Percentiles rank a stretch among this genome's conserved stretches.
These are phyloP conservation scores for Ellobius talpinus DNA, from an alignment of 2,113 vertebrate species.

Conservation along the genomic window DNA sequence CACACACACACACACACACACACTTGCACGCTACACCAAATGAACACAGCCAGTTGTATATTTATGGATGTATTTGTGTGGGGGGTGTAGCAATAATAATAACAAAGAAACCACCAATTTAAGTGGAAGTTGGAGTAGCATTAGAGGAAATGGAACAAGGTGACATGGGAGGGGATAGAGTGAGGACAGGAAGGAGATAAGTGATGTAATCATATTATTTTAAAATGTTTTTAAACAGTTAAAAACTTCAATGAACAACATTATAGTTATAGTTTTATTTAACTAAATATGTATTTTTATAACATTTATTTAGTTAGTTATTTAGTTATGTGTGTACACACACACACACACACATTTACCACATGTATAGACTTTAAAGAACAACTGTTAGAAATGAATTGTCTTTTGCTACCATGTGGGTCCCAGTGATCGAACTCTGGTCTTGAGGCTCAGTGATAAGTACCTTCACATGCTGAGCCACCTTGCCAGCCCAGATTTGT, in stretches of 20 bases:
- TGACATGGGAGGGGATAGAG: not conserved
- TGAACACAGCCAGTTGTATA: not conserved
- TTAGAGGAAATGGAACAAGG: not conserved
- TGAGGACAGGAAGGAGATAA: not conserved
- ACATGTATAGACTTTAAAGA: not conserved
- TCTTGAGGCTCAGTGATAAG: not conserved
- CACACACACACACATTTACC: not conserved
- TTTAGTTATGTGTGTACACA: not conserved
- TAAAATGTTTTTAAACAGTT: not conserved
- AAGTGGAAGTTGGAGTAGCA: not conserved
- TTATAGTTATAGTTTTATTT: not conserved
- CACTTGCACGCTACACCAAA: too few species aligned
- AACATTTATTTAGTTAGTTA: not conserved
- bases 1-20: not conserved
- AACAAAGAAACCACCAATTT: not conserved
- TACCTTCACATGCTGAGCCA: not conserved
- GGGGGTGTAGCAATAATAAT: not conserved
- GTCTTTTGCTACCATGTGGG: not conserved
- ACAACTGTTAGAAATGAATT: not conserved
- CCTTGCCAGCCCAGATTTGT: not conserved
- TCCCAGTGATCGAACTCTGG: not conserved
- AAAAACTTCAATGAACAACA: not conserved
- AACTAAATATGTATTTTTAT: not conserved
- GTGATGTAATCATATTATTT: not conserved
- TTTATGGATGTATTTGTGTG: not conserved